These are phyloP conservation scores for Prolemur simus DNA, from an alignment of 2,113 vertebrate genomes.

Conservation along the genomic window DNA sequence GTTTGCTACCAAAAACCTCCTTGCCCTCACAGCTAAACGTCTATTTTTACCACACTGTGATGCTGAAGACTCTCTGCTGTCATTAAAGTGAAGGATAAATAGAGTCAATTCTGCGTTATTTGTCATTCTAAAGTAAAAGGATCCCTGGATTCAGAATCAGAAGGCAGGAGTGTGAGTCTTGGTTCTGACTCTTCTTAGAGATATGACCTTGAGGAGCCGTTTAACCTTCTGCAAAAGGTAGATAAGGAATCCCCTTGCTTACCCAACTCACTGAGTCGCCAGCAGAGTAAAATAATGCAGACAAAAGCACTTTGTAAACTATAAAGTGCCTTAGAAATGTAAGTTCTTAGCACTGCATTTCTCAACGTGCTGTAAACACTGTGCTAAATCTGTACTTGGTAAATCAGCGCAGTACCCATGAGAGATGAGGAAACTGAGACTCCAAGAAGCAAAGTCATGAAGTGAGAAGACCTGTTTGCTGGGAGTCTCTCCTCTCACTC, in stretches of 20 bases:
- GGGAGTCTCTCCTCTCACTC: neutral
- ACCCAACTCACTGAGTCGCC: neutral
- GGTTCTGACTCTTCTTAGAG: neutral
- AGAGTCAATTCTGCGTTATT: neutral
- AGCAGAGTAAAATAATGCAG: neutral
- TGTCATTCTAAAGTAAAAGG: neutral
- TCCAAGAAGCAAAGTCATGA: neutral
- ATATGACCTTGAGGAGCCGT: neutral
- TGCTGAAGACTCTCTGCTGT: neutral
- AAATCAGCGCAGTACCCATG: neutral
- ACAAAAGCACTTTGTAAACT: neutral
- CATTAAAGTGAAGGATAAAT: neutral
- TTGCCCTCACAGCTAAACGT: neutral
- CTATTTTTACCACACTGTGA: conserved; percentile 70
- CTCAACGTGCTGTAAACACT: neutral
- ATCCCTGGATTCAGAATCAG: neutral
- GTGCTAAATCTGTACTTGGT: neutral
- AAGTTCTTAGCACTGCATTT: neutral
- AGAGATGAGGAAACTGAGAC: neutral
- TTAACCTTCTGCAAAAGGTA: neutral
- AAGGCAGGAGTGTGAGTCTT: neutral
- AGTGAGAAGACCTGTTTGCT: neutral
- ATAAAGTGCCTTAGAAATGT: neutral
- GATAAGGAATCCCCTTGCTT: neutral
- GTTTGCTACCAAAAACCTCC: conserved; percentile 58